These are phyloP conservation scores for Meda fulgida DNA, from an alignment of 2,797 vertebrate genomes.

Conservation along the genomic window DNA sequence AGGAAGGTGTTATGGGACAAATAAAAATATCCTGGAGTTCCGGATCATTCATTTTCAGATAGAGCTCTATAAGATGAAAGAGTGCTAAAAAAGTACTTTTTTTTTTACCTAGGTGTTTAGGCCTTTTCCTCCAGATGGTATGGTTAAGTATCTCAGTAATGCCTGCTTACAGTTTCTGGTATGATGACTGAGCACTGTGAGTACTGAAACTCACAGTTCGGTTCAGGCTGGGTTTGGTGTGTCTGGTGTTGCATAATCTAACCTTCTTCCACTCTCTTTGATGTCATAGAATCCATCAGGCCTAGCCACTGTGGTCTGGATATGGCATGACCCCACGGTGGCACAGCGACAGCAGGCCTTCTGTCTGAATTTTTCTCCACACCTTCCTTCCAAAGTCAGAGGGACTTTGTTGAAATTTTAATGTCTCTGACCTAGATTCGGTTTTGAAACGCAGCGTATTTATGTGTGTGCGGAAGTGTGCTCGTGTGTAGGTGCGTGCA, in stretches of 20 bases:
- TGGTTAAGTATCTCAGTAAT: neutral
- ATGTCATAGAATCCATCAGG: conserved; percentile 52
- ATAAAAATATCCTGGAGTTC: conserved; percentile 45
- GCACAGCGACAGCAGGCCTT: conserved; percentile 57
- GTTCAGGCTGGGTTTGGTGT: conserved; percentile 8
- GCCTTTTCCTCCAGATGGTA: neutral
- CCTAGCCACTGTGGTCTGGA: conserved; percentile 41
- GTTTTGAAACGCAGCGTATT: conserved; percentile 26
- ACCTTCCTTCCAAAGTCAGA: conserved; percentile 68
- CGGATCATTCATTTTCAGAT: conserved; percentile 52
- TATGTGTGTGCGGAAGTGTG: conserved; percentile 21
- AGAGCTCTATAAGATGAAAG: conserved; percentile 16
- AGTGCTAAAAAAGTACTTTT: neutral
- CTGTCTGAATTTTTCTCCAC: conserved; percentile 68
- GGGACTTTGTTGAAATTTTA: conserved; percentile 79
- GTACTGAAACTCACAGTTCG: neutral
- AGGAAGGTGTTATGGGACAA: conserved; percentile 39
- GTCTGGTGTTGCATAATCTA: conserved; percentile 27
- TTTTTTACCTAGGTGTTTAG: neutral
- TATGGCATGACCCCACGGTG: conserved; percentile 59
- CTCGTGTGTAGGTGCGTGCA: conserved; percentile 51
- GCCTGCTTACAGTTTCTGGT: neutral
- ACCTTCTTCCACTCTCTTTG: conserved; percentile 57
- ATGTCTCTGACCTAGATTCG: conserved; percentile 82
- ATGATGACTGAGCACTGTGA: neutral